Evolutionary conservation across 2,888 invertebrate species (phyloP).

Genomic region (Sminthurides aquaticus): DNA sequence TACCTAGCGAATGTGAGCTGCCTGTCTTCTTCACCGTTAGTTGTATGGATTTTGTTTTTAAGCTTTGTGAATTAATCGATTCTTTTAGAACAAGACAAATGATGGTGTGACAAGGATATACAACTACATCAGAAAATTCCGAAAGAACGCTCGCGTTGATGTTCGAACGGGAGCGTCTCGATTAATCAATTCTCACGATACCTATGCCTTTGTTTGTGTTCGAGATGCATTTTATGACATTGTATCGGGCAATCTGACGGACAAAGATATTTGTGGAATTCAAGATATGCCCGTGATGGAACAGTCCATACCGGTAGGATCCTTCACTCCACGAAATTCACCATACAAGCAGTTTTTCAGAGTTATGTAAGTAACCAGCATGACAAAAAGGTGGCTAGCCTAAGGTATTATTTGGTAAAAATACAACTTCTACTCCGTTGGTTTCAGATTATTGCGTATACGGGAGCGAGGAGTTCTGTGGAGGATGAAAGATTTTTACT

Average conservation of each 20-base stretch:
- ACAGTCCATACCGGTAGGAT: constrained; percentile 31
- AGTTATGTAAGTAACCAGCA: constrained; percentile 26
- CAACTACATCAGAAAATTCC: constrained; percentile 8
- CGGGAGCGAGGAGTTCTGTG: constrained; percentile 36
- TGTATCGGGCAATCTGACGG: constrained; percentile 16
- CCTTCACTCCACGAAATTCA: constrained; percentile 28
- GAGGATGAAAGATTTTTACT: constrained; percentile 25
- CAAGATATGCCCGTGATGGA: constrained; percentile 31
- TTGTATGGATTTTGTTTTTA: too few species aligned
- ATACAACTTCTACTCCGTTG: too few species aligned
- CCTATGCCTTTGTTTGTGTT: constrained; percentile 33
- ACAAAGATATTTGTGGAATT: constrained; percentile 30
- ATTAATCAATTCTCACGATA: constrained; percentile 12
- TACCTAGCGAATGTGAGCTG: constrained; percentile 7
- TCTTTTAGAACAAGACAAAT: constrained; percentile 2
- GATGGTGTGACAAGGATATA: constrained; percentile 27
- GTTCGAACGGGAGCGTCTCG: constrained; percentile 20
- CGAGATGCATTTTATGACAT: constrained; percentile 32
- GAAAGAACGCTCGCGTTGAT: constrained; percentile 22
- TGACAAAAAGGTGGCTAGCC: too few species aligned
- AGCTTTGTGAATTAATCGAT: too few species aligned
- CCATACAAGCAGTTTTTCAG: constrained; percentile 33
- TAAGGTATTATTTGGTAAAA: too few species aligned
- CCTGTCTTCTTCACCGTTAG: too few species aligned
- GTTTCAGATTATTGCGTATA: constrained; percentile 28